Evolutionary conservation across 1,140 invertebrate genomes (phyloP).

Genomic region (Drosophila chauvacae): DNA sequence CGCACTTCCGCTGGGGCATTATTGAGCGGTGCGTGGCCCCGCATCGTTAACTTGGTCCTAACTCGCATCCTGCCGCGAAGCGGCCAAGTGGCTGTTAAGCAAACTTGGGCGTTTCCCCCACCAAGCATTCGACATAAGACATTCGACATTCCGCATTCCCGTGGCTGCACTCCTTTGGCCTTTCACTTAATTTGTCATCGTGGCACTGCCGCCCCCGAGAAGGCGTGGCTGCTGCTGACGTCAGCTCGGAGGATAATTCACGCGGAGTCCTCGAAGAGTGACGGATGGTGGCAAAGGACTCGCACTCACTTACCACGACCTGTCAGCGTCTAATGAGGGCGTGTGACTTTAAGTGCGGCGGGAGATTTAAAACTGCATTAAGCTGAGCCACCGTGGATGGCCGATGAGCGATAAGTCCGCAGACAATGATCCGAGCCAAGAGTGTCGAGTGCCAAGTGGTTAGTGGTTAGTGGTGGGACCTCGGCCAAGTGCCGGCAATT

Average conservation of each 20-base stretch:
- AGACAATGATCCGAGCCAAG: conserved; percentile 25
- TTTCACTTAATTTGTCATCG: conserved; percentile 72
- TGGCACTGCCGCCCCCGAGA: conserved; percentile 31
- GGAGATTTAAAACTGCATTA: conserved; percentile 57
- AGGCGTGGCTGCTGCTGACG: conserved; percentile 66
- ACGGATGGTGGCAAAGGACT: conserved; percentile 39
- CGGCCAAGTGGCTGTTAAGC: conserved; percentile 42
- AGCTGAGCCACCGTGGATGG: conserved; percentile 47
- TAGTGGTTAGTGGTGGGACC: conserved; percentile 17
- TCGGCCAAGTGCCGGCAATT: conserved; percentile 44
- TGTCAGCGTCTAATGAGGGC: conserved; percentile 43
- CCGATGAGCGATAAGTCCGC: conserved; percentile 40
- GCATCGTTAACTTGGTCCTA: conserved; percentile 66
- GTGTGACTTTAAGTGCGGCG: conserved; percentile 38
- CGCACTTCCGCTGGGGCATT: conserved; percentile 67
- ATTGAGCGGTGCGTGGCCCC: conserved; percentile 57
- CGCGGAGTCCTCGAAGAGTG: conserved; percentile 31
- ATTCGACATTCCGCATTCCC: conserved; percentile 32
- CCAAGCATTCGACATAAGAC: conserved; percentile 1
- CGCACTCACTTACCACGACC: conserved; percentile 31
- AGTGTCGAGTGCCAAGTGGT: conserved; percentile 29
- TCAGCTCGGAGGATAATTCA: conserved; percentile 51
- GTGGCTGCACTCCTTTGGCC: conserved; percentile 34
- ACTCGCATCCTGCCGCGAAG: conserved; percentile 43
- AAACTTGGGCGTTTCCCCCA: conserved; percentile 48